phyloP scores from a whole-genome alignment of 2,113 vertebrate species.

The Lepisosteus osseus region DNA sequence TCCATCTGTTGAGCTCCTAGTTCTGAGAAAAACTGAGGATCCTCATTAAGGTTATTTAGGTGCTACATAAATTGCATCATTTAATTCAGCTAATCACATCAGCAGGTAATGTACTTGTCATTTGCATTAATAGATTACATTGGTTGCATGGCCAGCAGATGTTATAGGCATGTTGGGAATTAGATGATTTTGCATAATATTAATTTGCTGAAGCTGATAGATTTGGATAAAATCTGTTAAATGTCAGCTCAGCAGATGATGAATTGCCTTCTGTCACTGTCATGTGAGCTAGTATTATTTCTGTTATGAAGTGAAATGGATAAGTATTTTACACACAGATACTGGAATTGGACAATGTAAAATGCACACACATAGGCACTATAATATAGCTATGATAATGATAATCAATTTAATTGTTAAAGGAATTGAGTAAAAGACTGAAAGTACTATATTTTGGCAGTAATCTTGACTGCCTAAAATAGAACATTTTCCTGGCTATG shows the following conservation, averaged over 20 bases:
- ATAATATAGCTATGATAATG: no score
- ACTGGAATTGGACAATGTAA: no score
- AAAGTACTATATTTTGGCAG: no score
- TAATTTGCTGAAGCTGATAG: background rate
- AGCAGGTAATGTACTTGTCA: conserved; percentile 77
- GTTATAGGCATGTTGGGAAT: background rate
- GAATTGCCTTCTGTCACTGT: background rate
- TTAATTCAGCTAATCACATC: conserved; percentile 82
- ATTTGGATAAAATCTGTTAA: background rate
- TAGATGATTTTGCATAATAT: background rate
- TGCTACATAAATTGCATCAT: conserved; percentile 78
- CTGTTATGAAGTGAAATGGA: no score
- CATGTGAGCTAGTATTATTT: conserved; percentile 13
- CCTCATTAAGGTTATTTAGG: conserved; percentile 82
- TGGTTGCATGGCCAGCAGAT: background rate
- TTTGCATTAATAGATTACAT: conserved; percentile 73
- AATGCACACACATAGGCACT: no score
- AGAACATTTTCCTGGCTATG: background rate
- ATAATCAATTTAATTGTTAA: no score
- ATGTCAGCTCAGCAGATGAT: background rate
- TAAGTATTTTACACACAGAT: no score
- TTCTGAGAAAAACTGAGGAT: conserved; percentile 74
- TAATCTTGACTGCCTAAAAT: no score
- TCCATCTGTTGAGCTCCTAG: conserved; percentile 76
- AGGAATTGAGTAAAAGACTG: no score